Percentiles rank a stretch among this genome's conserved stretches.
These are phyloP conservation scores for Gastracanthus pulcherrimus DNA, from an alignment of 2,888 invertebrate species.

Conservation along the genomic window DNA sequence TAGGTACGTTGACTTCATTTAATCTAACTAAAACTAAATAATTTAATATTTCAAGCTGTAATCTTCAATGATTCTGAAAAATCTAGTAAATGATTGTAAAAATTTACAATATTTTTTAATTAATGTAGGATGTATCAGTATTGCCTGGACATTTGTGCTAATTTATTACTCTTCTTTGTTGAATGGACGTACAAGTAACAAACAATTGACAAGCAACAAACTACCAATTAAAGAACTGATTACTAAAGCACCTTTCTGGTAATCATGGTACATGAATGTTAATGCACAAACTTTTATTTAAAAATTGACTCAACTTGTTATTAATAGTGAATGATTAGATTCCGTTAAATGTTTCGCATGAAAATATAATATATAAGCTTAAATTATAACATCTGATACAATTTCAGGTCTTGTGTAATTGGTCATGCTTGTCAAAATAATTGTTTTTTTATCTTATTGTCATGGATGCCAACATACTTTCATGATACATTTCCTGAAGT, in stretches of 20 bases:
- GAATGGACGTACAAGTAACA: constrained; percentile 63
- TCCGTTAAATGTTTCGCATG: not conserved
- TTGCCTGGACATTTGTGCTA: constrained; percentile 80
- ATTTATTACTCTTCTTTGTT: constrained; percentile 75
- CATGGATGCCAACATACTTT: constrained; percentile 87
- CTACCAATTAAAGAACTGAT: constrained; percentile 82
- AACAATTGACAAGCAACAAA: constrained; percentile 74
- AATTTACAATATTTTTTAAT: not conserved
- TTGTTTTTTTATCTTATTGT: constrained; percentile 85
- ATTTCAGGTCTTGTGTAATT: constrained; percentile 82
- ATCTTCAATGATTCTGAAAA: too few species aligned
- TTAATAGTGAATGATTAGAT: constrained; percentile 1
- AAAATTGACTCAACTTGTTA: not conserved
- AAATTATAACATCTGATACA: constrained; percentile 23
- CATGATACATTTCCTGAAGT: constrained; percentile 84
- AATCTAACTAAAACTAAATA: constrained; percentile 37
- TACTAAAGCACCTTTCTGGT: constrained; percentile 82
- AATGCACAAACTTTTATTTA: constrained; percentile 27
- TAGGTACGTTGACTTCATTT: constrained; percentile 78
- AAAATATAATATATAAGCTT: constrained; percentile 13
- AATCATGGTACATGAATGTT: constrained; percentile 62
- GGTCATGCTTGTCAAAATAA: constrained; percentile 87
- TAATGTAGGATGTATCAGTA: constrained; percentile 78
- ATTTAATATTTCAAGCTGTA: too few species aligned
- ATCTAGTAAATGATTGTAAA: too few species aligned